Evolutionary conservation across 2,113 vertebrate genomes (phyloP), one percentile per base, ranked within the genome.

Genomic region (Mormyrus iriodes): DNA sequence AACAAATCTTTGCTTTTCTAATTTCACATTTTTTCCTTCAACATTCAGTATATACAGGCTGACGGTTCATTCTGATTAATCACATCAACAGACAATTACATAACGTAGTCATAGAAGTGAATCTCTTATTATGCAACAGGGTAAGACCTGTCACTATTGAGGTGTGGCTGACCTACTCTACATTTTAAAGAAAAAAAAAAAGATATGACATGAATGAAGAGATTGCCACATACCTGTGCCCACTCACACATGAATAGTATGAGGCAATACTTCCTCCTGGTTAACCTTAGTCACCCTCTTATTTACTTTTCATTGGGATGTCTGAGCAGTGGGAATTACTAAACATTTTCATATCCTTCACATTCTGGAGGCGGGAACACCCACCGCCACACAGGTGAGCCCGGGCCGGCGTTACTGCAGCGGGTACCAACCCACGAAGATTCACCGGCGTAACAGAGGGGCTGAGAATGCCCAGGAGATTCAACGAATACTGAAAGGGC

Each of bases 81-180:
- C 13, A 27, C 51, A 51, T 86, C 51, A 53, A 13, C 31, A 53
- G 69, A 42, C 1, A 39, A 73, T 79, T 76, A 39, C 88, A 35
- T 88, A 53, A 88, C 27, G 4, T 17, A 84, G 49, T 17, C 19
- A 83, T 5, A 84, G 39, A 82, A 15, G 24, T 9, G n/a, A 51
- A n/a, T 2, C 6, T 31, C n/a, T n/a, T 53, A 49, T 31, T 84
- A 49, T 27, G 44, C 52, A 89, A 61, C 52, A 3, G 51, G 88
- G 19, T n/a, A 24, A 79, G 52, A 73, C 89, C 85, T 39, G 55
- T 46, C 52, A 58, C 46, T 42, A 52, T 3, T 13, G 69, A 52
- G 89, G 89, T 86, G 89, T 42, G 89, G 46, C 52, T 85, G 88
- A 51, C 88, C 69, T 52, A 73, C 65, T 89, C 27, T n/a, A 27